Evolutionary conservation across 2,113 vertebrate species (phyloP).

Genomic region (Nycticorax nycticorax): DNA sequence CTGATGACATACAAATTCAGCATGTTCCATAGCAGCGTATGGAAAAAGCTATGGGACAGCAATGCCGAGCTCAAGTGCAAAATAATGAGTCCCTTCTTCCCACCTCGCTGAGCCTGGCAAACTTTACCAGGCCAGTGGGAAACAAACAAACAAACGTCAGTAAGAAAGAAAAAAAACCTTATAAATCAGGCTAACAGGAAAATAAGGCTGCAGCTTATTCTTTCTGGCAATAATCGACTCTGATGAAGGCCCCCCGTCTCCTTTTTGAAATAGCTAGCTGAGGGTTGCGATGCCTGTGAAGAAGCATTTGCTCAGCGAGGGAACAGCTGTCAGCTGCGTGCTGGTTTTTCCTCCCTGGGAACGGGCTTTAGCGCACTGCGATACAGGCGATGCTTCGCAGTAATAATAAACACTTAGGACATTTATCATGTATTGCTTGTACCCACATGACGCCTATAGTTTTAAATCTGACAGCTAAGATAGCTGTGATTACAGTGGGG

Average conservation of each 20-base stretch:
- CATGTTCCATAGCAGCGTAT: fast-evolving
- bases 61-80: not conserved
- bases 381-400: not conserved
- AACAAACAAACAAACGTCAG: not conserved
- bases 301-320: conserved; percentile 14
- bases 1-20: not conserved
- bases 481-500: not conserved
- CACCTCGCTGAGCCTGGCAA: not conserved
- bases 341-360: not conserved
- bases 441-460: not conserved
- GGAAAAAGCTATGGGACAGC: not conserved
- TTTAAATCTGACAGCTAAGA: not conserved
- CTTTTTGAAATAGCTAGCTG: not conserved
- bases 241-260: not conserved
- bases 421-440: not conserved
- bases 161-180: not conserved
- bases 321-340: conserved; percentile 57
- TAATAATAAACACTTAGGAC: not conserved
- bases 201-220: not conserved
- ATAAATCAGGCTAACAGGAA: not conserved
- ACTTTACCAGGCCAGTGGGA: not conserved
- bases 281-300: not conserved
- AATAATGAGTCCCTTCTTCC: not conserved
- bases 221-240: conserved; percentile 8
- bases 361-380: not conserved